Evolutionary conservation across 1,140 invertebrate species (phyloP), one percentile per base, ranked within the genome.

Genomic region (Semibalanus balanoides): DNA sequence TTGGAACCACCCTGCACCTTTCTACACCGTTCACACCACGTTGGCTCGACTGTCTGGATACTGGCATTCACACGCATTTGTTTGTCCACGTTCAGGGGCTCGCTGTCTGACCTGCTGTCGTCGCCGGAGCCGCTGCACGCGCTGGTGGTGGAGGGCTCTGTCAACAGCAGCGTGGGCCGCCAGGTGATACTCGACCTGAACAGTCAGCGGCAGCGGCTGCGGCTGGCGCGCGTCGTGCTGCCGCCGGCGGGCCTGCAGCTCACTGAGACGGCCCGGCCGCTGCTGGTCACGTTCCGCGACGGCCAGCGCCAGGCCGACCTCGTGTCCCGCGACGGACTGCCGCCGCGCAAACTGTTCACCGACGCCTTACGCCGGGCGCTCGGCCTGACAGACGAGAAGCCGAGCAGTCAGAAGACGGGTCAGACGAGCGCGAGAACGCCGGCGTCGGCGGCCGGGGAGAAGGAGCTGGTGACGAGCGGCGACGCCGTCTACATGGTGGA

Each of bases 401-500:
- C 35, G 35, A 17, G 17, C 35, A 17, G 35, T 17, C 35, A 5
- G 35, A 5, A 17, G 35, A 40, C 35, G 35, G 35, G 7, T 11
- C 69, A 7, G 69, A n/a, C 69, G 28, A 22, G 7, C 25, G 69
- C 7, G 7, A 3, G 25, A 22, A 22, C 69, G 69, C 25, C 69
- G 25, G 69, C 69, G 69, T 5, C 69, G 69, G 69, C 69, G 7
- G 69, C 69, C 25, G 69, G 28, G 5, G 3, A 22, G 69, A 27
- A 22, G 5, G 25, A 3, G 25, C 5, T 27, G 5, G 69, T 70
- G 25, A 9, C 69, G 69, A 7, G 5, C 69, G 69, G 75, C 73
- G 82, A 90, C 81, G 80, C 84, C 19, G 85, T 95, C 0, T 94
- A 91, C 82, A 92, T 95, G 84, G 86, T 89, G 75, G 95, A 98